Evolutionary conservation across 2,888 invertebrate genomes (phyloP), one percentile per base, ranked within the genome.

Genomic region (Orgyia antiqua): DNA sequence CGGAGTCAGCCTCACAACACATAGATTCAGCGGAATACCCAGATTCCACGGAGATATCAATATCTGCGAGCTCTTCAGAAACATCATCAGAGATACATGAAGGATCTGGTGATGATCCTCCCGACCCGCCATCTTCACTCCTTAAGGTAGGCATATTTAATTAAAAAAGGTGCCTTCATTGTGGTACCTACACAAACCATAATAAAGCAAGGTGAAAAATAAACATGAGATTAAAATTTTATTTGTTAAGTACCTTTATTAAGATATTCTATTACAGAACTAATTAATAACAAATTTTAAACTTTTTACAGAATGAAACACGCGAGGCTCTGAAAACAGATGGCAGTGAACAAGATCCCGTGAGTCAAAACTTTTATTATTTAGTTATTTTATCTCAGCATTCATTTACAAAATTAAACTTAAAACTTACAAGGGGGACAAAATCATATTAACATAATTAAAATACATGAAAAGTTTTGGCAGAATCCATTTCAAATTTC

Each of bases 311-410:
- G 71, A 91, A 91, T 65, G 90, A 90, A 60, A 92, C 92, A 2
- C 88, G 92, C 65, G 93, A 93, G 65, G 91, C 92, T 1, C 78
- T 93, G 17, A 89, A 90, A 42, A 89, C 91, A 37, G 93, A 93
- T 56, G 92, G 92, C 50, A 93, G 92, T 59, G 92, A 93, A 67
- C 92, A 92, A 62, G 92, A 93, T 59, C 90, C 93, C 50, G 93
- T 93, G 73, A 91, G 92, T 87, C 24, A 11, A 13, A 21, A 21
- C 10, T 21, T 8, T 21, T 21, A 10, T 7, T 24, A 5, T 8
- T 19, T 17, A 20, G n/a, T n/a, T n/a, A n/a, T n/a, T n/a, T n/a
- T n/a, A n/a, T n/a, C n/a, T n/a, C n/a, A n/a, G n/a, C n/a, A n/a
- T n/a, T n/a, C n/a, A n/a, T n/a, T n/a, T n/a, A n/a, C n/a, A n/a